Base-by-base conservation (phyloP, 2,797 vertebrate genomes). In the Xiphorhynchus erythropygius region DNA sequence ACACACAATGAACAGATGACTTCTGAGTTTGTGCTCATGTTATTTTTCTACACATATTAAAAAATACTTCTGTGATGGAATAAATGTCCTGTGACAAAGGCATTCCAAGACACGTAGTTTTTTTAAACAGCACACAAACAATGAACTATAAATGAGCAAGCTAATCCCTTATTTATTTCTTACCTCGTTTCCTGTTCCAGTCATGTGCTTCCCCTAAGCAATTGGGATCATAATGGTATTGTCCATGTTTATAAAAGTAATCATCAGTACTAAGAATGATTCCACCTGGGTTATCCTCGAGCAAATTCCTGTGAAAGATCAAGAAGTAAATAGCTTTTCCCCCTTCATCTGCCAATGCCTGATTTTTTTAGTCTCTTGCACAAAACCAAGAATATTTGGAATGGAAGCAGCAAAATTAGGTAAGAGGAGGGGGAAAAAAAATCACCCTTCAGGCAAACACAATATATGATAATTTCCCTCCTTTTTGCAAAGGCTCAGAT, bases 181-280 rank as follows among this genome's bases (percentile, higher is more conserved):
- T 97, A 99, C 99, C 99, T 99, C 98, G 98, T 85, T 98, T 98
- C 83, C 99, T 98, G 97, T 99, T 99, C 99, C 99, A 99, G 22
- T 98, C 98, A 81, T 99, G 99, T 52, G 99, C 99, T 90, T 99
- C 98, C 88, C 97, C 98, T 80, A 99, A 97, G 76, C 94, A 96
- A 82, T 90, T 74, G 10, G 98, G 97, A 96, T 99, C 98, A 98
- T 98, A 99, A 49, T 91, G 95, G 97, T 99, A 99, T 24, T 96
- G 89, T 95, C 99, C 99, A 81, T 98, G 81, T 64, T 91, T 97
- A 91, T 37, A 94, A 97, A 99, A 99, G 96, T 98, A 99, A 94
- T 99, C 98, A 79, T 99, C 99, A 50, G 99, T 99, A 96, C 98
- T 99, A 91, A 99, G 98, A 92, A 98, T 98, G 32, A 99, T 95